Evolutionary conservation across 2,797 vertebrate species (phyloP).

Genomic region (Sciurus carolinensis): DNA sequence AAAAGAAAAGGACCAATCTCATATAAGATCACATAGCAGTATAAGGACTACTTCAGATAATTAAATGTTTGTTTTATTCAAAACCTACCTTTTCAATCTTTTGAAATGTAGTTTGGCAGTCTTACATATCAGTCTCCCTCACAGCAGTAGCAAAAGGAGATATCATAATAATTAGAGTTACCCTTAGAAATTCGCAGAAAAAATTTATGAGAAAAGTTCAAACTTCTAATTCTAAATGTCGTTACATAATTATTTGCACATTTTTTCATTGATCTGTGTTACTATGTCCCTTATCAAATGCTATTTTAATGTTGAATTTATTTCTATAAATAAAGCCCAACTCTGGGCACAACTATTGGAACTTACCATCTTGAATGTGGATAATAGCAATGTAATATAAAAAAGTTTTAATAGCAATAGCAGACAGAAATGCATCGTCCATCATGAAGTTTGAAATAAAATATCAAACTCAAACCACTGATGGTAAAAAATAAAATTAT

Average conservation of each 20-base stretch:
- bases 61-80: constrained; percentile 19
- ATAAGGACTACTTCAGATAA: neutral
- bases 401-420: neutral
- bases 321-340: constrained; percentile 58
- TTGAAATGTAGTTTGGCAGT: neutral
- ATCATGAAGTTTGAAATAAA: constrained; percentile 43
- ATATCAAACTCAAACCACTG: constrained; percentile 31
- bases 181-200: constrained; percentile 21
- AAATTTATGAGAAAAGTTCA: neutral
- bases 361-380: neutral
- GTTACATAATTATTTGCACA: neutral
- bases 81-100: constrained; percentile 41
- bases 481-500: constrained; percentile 21
- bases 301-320: constrained; percentile 65
- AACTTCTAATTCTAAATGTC: constrained; percentile 45
- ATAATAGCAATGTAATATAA: neutral
- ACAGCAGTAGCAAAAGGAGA: neutral
- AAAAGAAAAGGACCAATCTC: constrained; percentile 42
- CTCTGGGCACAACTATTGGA: neutral
- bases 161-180: neutral
- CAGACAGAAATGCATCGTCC: neutral
- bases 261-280: constrained; percentile 19
- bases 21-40: neutral
- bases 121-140: neutral
- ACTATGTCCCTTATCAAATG: constrained; percentile 50